Evolutionary conservation across 2,797 vertebrate genomes (phyloP).

Genomic region (Notoglanidium macrostoma): DNA sequence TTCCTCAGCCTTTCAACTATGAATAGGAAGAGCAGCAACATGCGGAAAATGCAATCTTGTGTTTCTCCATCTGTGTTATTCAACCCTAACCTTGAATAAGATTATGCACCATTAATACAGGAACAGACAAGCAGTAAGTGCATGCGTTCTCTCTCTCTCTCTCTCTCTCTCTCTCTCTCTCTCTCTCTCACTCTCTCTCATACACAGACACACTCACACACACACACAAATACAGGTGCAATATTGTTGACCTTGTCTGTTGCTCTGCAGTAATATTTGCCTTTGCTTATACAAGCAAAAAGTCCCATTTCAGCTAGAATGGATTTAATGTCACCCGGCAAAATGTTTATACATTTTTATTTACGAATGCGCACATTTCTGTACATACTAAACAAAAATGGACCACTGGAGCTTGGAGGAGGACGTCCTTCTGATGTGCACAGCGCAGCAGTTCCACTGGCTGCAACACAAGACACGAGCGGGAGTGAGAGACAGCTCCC

Average conservation of each 20-base stretch:
- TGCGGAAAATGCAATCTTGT: slow-evolving; percentile 44
- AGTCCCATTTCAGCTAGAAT: slow-evolving; percentile 48
- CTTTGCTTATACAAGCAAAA: slow-evolving; percentile 36
- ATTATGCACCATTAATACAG: slow-evolving; percentile 56
- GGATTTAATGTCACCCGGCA: slow-evolving; percentile 19
- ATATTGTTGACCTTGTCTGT: slow-evolving; percentile 62
- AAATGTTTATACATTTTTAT: slow-evolving; percentile 38
- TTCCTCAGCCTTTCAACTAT: slow-evolving; percentile 42
- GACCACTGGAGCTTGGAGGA: neutral
- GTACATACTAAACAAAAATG: neutral
- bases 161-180: no score
- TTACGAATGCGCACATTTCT: slow-evolving; percentile 9
- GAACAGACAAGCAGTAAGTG: slow-evolving; percentile 42
- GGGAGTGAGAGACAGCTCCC: slow-evolving; percentile 86
- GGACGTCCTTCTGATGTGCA: slow-evolving; percentile 43
- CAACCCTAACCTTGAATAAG: slow-evolving; percentile 52
- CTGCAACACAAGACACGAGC: slow-evolving; percentile 99
- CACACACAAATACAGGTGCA: slow-evolving; percentile 44
- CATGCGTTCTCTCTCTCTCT: neutral
- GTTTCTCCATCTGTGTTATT: slow-evolving; percentile 53
- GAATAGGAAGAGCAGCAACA: slow-evolving; percentile 40
- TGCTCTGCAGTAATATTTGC: slow-evolving; percentile 46
- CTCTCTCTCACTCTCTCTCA: slow-evolving; percentile 21
- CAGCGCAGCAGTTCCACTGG: slow-evolving; percentile 83
- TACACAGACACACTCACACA: slow-evolving; percentile 37